Conservation (phyloP, 2,113 vertebrate species). For the Halcyon malimbica region DNA sequence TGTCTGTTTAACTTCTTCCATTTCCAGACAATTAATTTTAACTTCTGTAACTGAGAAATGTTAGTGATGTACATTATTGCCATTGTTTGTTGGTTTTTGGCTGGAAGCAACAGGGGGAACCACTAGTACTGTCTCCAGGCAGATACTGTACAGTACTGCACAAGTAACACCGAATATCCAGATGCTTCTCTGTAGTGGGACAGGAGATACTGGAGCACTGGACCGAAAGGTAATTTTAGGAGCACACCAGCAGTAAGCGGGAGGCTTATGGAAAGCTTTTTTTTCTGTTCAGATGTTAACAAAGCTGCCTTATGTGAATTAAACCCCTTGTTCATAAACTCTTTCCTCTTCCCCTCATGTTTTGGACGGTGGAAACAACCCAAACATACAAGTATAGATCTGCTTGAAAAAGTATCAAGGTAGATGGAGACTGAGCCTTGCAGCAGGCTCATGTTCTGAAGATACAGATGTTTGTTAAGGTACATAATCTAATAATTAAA, state of each 20-base stretch:
- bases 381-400: neutral
- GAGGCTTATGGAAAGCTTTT: neutral
- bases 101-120: neutral
- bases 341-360: neutral
- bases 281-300: neutral
- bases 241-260: neutral
- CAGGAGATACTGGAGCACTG: neutral
- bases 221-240: neutral
- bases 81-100: neutral
- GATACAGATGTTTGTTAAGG: neutral
- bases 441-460: neutral
- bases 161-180: rapidly evolving
- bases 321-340: neutral
- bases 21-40: neutral
- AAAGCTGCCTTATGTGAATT: neutral
- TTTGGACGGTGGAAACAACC: neutral
- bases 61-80: neutral
- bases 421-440: neutral
- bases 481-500: neutral
- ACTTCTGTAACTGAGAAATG: neutral
- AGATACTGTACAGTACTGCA: neutral
- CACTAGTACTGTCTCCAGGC: neutral
- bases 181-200: neutral
- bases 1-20: neutral
- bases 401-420: neutral